A percentile compares a stretch with the other conserved stretches of the same genome.
Evolutionary conservation across 2,113 vertebrate genomes (phyloP).

Genomic region (Anarhynchus alexandrinus): DNA sequence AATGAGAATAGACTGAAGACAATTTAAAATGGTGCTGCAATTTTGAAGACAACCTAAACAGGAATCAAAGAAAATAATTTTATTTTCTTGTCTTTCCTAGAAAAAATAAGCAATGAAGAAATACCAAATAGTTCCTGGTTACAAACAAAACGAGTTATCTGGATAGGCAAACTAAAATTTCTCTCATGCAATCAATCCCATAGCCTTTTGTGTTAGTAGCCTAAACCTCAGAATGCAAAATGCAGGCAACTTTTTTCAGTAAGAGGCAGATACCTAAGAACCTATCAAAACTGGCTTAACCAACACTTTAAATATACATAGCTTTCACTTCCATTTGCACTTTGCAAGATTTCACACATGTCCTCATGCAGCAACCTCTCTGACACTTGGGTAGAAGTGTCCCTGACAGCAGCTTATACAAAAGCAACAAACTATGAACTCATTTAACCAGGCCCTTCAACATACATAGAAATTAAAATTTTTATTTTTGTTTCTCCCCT

Average conservation of each 20-base stretch:
- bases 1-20: constrained; percentile 88
- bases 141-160: background rate
- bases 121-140: background rate
- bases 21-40: constrained; percentile 84
- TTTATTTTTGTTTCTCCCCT: background rate
- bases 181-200: background rate
- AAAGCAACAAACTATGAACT: background rate
- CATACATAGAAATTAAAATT: background rate
- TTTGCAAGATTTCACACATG: background rate
- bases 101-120: background rate
- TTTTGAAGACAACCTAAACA: constrained; percentile 64
- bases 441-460: background rate
- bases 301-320: background rate
- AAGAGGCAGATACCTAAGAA: background rate
- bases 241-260: background rate
- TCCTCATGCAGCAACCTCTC: background rate
- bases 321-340: background rate
- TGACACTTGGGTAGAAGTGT: background rate
- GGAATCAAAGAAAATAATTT: background rate
- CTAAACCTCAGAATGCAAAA: background rate
- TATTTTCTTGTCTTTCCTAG: background rate
- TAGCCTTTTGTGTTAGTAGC: background rate
- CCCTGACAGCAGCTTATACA: background rate
- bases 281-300: background rate
- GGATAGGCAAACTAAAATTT: background rate